A percentile compares a stretch with the other conserved stretches of the same genome.
phyloP scores from a whole-genome alignment of 2,888 invertebrate genomes.

The Cataglyphis cursor region DNA sequence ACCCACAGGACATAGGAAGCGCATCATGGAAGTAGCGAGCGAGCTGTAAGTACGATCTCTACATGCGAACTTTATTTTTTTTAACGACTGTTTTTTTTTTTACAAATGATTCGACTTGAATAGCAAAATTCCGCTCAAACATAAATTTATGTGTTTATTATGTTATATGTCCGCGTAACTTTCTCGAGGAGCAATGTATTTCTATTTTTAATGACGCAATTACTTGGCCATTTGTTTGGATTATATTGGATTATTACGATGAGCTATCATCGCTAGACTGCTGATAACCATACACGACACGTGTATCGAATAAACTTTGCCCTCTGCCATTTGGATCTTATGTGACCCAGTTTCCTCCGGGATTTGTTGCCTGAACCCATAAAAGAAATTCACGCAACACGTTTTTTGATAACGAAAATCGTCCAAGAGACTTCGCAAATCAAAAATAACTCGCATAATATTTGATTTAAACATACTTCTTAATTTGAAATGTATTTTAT shows the following conservation, averaged over 20 bases:
- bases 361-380: background rate
- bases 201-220: background rate
- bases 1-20: conserved; percentile 65
- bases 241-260: conserved; percentile 24
- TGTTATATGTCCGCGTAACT: background rate
- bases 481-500: background rate
- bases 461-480: background rate
- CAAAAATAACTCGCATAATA: background rate
- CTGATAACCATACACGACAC: conserved; percentile 19
- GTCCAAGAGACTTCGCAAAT: background rate
- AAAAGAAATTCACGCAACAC: background rate
- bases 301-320: conserved; percentile 22
- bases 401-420: conserved; percentile 10
- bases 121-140: background rate
- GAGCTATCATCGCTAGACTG: background rate
- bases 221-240: background rate
- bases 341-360: background rate
- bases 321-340: conserved; percentile 16
- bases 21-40: conserved; percentile 83
- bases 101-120: background rate
- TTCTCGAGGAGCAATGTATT: background rate
- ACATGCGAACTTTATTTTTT: background rate
- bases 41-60: conserved; percentile 82
- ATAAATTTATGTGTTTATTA: background rate
- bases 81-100: background rate